Evolutionary conservation across 2,888 invertebrate species (phyloP), one percentile per base, ranked within the genome.

Genomic region (Frankliniella fusca): DNA sequence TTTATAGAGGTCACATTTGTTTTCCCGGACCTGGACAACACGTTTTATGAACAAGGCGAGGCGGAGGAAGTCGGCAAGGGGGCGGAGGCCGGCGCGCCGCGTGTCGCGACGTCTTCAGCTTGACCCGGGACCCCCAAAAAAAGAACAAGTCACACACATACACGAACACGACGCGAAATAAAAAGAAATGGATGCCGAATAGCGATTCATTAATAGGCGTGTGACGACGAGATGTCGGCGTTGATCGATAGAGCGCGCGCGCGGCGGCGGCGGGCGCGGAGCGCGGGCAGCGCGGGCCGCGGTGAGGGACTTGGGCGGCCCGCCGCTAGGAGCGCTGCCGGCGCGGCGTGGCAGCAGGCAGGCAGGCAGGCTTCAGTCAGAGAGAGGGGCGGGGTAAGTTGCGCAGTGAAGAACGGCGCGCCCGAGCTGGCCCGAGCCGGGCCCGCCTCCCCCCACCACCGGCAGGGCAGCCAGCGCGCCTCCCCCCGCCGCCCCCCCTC

Each of bases 371-470:
- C 70, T 76, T 76, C 70, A 76, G 23, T 76, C 70, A 76, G 70
- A 23, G 70, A 27, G 12, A 12, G 70, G 70, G 70, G 70, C 70
- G 70, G 70, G 70, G 70, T 76, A 27, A 76, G 23, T 76, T 76
- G 70, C 70, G 70, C 70, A 76, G 70, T 76, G 70, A 76, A 76
- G 70, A 76, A 76, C 70, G 70, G 70, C 70, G 70, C 70, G 70
- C 70, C 70, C 23, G 65, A 1, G 65, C 65, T 27, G n/a, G 65
- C 23, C 70, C 23, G 20, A 7, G 61, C 61, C 61, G 61, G 61
- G 70, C 27, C 70, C 70, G 70, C 20, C 15, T 54, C 27, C 70
- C 70, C 70, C 70, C 70, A 27, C 70, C 70, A 76, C 27, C 2
- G 61, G 54, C 50, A 54, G 54, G 15, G 10, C 20, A 18, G 61